Evolutionary conservation across 2,797 vertebrate species (phyloP).

Genomic region (Erethizon dorsatum): DNA sequence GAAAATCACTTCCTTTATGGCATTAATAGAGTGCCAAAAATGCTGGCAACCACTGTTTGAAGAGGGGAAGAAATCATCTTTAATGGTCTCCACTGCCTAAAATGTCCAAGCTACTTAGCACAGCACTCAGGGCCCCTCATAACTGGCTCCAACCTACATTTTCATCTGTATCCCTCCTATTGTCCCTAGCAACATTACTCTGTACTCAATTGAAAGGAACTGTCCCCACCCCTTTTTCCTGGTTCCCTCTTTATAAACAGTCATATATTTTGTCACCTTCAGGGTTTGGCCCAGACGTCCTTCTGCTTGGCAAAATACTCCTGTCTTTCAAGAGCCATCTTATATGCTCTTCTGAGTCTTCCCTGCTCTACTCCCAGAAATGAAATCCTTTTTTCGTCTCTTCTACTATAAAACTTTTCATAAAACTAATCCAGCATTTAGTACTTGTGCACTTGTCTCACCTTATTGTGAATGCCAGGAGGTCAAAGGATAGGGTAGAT

Average conservation of each 20-base stretch:
- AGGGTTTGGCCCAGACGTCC: not conserved
- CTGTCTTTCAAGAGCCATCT: constrained; percentile 21
- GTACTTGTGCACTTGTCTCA: not conserved
- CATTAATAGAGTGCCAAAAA: constrained; percentile 1
- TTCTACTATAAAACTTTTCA: constrained; percentile 11
- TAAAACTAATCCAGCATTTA: not conserved
- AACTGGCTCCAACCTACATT: not conserved
- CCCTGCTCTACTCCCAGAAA: not conserved
- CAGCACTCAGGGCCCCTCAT: not conserved
- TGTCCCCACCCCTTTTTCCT: not conserved
- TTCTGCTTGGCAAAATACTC: constrained; percentile 37
- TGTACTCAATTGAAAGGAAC: not conserved
- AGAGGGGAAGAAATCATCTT: not conserved
- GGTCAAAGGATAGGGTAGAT: not conserved
- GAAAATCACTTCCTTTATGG: constrained; percentile 64
- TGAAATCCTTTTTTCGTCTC: constrained; percentile 32
- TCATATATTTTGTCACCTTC: not conserved
- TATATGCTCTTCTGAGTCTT: not conserved
- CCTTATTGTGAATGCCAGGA: not conserved
- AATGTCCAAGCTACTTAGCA: not conserved
- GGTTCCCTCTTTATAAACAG: not conserved
- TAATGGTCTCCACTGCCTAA: not conserved
- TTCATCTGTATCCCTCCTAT: not conserved
- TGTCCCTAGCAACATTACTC: constrained; percentile 11
- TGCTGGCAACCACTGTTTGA: not conserved